These are phyloP conservation scores for Xenentodon cancila DNA, from an alignment of 2,797 vertebrate species.

Conservation along the genomic window DNA sequence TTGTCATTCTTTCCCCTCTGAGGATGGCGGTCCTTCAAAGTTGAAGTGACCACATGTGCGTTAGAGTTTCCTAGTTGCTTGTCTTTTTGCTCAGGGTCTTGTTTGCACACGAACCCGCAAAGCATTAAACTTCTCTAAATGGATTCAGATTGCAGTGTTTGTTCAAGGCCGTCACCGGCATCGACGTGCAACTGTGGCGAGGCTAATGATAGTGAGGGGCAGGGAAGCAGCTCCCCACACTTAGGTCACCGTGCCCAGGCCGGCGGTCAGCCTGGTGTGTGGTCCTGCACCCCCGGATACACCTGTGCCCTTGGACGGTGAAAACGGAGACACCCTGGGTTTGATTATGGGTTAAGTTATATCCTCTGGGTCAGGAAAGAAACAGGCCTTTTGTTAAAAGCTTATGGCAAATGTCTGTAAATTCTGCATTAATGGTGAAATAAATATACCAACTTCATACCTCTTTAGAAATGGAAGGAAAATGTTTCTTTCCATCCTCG, in stretches of 20 bases:
- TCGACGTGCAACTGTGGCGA: constrained; percentile 69
- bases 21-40: constrained; percentile 73
- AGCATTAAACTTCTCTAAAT: constrained; percentile 65
- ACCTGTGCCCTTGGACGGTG: constrained; percentile 73
- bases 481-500: not conserved
- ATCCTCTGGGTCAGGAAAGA: constrained; percentile 43
- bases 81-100: constrained; percentile 50
- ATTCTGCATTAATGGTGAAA: constrained; percentile 17
- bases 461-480: constrained; percentile 6
- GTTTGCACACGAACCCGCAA: constrained; percentile 68
- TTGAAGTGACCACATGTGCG: constrained; percentile 77
- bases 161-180: constrained; percentile 73
- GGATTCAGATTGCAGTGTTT: constrained; percentile 80
- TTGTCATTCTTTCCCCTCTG: constrained; percentile 71
- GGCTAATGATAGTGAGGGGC: constrained; percentile 77
- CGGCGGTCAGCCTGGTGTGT: constrained; percentile 73
- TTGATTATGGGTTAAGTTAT: constrained; percentile 53
- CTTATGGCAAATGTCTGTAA: constrained; percentile 11
- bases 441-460: not conserved
- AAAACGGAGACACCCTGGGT: constrained; percentile 60
- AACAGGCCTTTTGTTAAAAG: constrained; percentile 31
- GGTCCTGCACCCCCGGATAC: constrained; percentile 70
- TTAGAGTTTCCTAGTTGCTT: constrained; percentile 78
- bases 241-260: constrained; percentile 67
- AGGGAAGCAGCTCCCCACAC: constrained; percentile 53